Base-by-base conservation (phyloP, 2,888 invertebrate species). In the Tupiocoris notatus region DNA sequence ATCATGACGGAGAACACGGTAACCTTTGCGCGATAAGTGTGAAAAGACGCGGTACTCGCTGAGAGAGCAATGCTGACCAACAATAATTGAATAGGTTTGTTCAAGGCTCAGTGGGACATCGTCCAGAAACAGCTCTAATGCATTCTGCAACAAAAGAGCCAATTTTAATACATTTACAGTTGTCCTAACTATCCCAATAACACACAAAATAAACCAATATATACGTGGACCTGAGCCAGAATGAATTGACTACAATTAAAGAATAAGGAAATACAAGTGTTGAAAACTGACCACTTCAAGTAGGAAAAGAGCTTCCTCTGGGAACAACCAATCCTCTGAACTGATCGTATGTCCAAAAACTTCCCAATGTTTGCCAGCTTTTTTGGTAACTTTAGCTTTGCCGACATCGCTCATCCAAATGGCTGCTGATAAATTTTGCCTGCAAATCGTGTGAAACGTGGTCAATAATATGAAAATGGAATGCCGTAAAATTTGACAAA, bases 301-400 rank as follows among this genome's bases (percentile, higher is more conserved):
- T 64, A 91, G 84, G 82, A 86, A 88, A 59, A 91, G 83, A 56
- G 89, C 86, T 85, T 91, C 91, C 83, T 91, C 91, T 1, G 91
- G 89, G 65, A 85, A 84, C 0, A 91, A 83, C 82, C 85, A 88
- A 2, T 88, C 81, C 70, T 82, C 83, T 24, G 84, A 83, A 56
- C 86, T 85, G 20, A 85, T 82, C 80, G 85, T 85, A 76, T 86
- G 85, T 0, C 89, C 89, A 78, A 88, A 83, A 79, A 84, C 87
- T 71, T 86, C 85, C 88, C 88, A 89, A 75, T 87, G 84, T 3
- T 87, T 84, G 0, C 89, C 89, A 54, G 83, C 83, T 79, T 85
- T 85, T 79, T 87, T 86, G 0, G 84, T 87, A 0, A 89, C 88
- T 81, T 85, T 85, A 0, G 88, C 89, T 71, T 86, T 83, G 77